Base-by-base conservation (phyloP, 2,888 invertebrate genomes). In the Leucophenga montana region DNA sequence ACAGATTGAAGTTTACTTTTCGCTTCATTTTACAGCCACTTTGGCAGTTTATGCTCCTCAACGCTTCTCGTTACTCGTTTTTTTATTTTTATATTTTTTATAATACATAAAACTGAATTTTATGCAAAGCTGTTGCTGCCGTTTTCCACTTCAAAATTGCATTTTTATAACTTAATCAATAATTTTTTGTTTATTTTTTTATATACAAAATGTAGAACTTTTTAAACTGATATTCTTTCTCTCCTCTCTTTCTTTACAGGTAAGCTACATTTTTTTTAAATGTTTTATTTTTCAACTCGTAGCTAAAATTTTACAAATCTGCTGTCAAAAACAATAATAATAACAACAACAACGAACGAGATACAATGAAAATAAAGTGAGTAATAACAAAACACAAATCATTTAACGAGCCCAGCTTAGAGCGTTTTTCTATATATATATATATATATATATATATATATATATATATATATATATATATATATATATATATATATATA, bases 401-500 rank as follows among this genome's bases (percentile, higher is more conserved):
- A 82, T 84, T 82, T 84, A 83, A 82, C 82, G 82, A 83, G 83
- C 71, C 74, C 74, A 73, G 82, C 81, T 82, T 80, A 84, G 82
- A 82, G 78, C 62, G 18, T 39, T 16, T 33, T 61, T 22, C 27
- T 56, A 14, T 82, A 77, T 80, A 78, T 83, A 82, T 82, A 78
- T 80, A 82, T 82, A 84, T 84, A 82, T 84, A 82, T 84, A 14
- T 82, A 77, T 80, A 80, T 83, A 82, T 82, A 80, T 83, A 82
- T 80, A 80, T 83, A 82, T 82, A 80, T 83, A 82, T 56, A 14
- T 82, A 77, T 80, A 78, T 83, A 82, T 82, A 78, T 80, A 82
- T 82, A 84, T 84, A 82, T 84, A 82, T 84, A 14, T 82, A 77
- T 80, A 80, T 83, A 82, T 82, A 80, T 83, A 82, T n/a, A n/a